Conservation (phyloP, 2,888 invertebrate genomes). For the Chorisops tibialis region DNA sequence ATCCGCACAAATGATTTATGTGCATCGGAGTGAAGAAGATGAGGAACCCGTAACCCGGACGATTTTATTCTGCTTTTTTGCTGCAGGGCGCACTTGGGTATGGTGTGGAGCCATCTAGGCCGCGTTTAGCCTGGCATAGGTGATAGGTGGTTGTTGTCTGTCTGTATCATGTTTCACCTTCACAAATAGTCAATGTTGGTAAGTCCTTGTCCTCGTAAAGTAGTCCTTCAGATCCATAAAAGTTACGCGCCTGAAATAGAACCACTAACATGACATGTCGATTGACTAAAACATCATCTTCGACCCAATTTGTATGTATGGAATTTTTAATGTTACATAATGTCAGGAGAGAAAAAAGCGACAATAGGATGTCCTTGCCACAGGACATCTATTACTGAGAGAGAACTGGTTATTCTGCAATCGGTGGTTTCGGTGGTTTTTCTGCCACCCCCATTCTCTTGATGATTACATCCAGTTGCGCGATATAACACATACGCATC, state of each 20-base stretch:
- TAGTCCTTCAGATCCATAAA: conserved; percentile 4
- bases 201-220: no score
- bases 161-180: no score
- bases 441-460: no score
- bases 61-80: no score
- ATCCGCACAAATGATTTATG: conserved; percentile 13
- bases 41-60: no score
- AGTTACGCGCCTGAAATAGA: conserved; percentile 3
- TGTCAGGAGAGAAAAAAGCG: neutral
- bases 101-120: no score
- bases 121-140: no score
- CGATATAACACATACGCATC: neutral
- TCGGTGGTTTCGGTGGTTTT: no score
- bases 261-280: conserved; percentile 17
- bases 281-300: conserved; percentile 14
- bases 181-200: no score
- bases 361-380: conserved; percentile 8
- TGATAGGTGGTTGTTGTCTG: no score
- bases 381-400: neutral
- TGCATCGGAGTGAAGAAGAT: neutral
- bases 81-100: no score
- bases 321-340: conserved; percentile 17
- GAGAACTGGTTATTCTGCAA: neutral
- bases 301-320: conserved; percentile 23
- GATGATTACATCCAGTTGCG: neutral